A percentile compares a stretch with the other conserved stretches of the same genome.
Evolutionary conservation across 2,888 invertebrate genomes (phyloP).

Genomic region (Lomographa bimaculata): DNA sequence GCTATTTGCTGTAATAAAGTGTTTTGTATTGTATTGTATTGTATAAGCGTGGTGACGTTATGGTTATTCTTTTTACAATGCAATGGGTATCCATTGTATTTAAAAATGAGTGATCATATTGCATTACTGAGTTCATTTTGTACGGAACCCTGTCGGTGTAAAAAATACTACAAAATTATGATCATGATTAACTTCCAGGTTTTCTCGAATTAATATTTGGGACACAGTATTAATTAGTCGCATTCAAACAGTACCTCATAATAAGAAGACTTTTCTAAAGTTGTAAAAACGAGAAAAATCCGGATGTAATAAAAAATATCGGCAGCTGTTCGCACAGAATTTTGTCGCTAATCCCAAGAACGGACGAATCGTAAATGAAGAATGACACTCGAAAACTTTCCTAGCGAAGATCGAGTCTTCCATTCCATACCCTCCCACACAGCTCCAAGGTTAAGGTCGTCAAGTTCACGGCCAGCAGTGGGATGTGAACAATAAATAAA

Average conservation of each 20-base stretch:
- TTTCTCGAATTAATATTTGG: too few relatives aligned
- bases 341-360: slow-evolving; percentile 31
- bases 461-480: slow-evolving; percentile 22
- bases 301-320: slow-evolving; percentile 12
- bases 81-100: too few relatives aligned
- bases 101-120: too few relatives aligned
- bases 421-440: slow-evolving; percentile 33
- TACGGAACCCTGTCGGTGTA: too few relatives aligned
- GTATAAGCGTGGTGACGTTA: too few relatives aligned
- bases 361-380: slow-evolving; percentile 40
- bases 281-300: slow-evolving; percentile 12
- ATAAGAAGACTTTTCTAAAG: slow-evolving; percentile 9
- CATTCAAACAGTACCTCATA: slow-evolving; percentile 2
- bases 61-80: too few relatives aligned
- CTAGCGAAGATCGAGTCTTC: slow-evolving; percentile 29
- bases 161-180: too few relatives aligned
- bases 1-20: too few relatives aligned
- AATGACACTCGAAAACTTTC: slow-evolving; percentile 43
- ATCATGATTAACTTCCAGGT: too few relatives aligned
- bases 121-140: too few relatives aligned
- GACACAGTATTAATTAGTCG: slow-evolving; percentile 5
- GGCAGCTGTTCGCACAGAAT: slow-evolving; percentile 28
- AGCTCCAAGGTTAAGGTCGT: slow-evolving; percentile 21
- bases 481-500: slow-evolving; percentile 19
- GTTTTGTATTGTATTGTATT: too few relatives aligned